Base-by-base conservation (phyloP, 2,113 vertebrate species). In the Equus quagga region DNA sequence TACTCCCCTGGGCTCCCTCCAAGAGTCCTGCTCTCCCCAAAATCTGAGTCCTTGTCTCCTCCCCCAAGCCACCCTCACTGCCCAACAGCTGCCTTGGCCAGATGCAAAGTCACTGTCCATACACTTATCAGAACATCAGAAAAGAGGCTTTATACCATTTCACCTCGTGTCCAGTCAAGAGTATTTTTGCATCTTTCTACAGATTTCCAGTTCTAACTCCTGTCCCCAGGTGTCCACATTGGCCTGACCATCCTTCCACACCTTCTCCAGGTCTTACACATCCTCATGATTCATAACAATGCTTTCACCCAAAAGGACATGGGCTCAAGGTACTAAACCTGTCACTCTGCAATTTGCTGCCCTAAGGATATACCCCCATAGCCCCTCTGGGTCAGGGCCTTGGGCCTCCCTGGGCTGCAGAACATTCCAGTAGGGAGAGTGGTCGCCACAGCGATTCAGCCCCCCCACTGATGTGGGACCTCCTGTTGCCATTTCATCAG, bases 281-380 rank as follows among this genome's bases (percentile, higher is more conserved):
- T 11, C 12, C 0, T 26, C 31, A 6, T 10, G 41, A 49, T 23
- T 28, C 8, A 18, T 4, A 7, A 8, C 33, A 24, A 0, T 36
- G 60, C 26, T 76, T 54, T 7, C 23, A 21, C 46, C 67, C 9
- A 67, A 46, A 49, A 44, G 8, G 78, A 33, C 24, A 56, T 12
- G 18, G 64, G 49, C 26, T 49, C 33, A 6, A 33, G n/a, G n/a
- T 23, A 44, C 46, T 44, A 26, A 13, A 4, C 26, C 14, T 70
- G 18, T 12, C 18, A 17, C n/a, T 64, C 65, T 64, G 44, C 33
- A 8, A 8, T 21, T 51, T 51, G n/a, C 24, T 10, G 44, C 8
- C 36, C 5, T 2, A 21, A 58, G 36, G 41, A 70, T 6, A 46
- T 0, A 1, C 6, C 11, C 23, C 8, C 3, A 19, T 41, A 49